Evolutionary conservation across 2,888 invertebrate genomes (phyloP).

Genomic region (Drosophila greeni): DNA sequence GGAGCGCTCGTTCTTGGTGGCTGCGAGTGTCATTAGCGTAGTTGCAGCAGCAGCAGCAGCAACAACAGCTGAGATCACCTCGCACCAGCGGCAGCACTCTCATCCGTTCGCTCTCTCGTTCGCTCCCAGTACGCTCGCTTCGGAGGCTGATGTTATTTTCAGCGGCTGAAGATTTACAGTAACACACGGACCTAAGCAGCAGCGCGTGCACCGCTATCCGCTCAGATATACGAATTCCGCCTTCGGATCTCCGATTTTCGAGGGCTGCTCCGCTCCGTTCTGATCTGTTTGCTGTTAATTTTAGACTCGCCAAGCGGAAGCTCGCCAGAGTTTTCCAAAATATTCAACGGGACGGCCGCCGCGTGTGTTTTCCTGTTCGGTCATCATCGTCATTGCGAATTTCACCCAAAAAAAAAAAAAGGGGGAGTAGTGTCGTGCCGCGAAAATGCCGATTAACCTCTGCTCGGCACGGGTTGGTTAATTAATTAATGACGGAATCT

Average conservation of each 20-base stretch:
- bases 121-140: slow-evolving; percentile 20
- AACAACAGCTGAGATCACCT: slow-evolving; percentile 53
- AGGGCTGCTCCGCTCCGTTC: slow-evolving; percentile 13
- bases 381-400: slow-evolving; percentile 17
- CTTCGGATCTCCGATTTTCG: slow-evolving; percentile 17
- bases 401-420: not conserved
- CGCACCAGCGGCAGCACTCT: slow-evolving; percentile 7
- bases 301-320: slow-evolving; percentile 56
- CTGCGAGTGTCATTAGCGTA: slow-evolving; percentile 46
- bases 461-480: slow-evolving; percentile 49
- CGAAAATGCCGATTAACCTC: slow-evolving; percentile 63
- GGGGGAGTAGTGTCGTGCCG: slow-evolving; percentile 52
- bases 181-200: slow-evolving; percentile 70
- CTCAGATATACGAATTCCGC: slow-evolving; percentile 47
- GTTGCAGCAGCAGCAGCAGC: slow-evolving; percentile 59
- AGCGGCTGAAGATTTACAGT: slow-evolving; percentile 68
- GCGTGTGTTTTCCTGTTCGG: slow-evolving; percentile 35
- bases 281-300: slow-evolving; percentile 59
- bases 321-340: slow-evolving; percentile 48
- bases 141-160: slow-evolving; percentile 64
- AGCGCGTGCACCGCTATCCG: slow-evolving; percentile 61
- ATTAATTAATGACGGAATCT: slow-evolving; percentile 71
- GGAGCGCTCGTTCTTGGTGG: slow-evolving; percentile 59
- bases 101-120: slow-evolving; percentile 21
- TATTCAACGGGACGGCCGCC: slow-evolving; percentile 30